Evolutionary conservation across 2,888 invertebrate genomes (phyloP), one percentile per base, ranked within the genome.

Genomic region (Leptinotarsa haldemani): DNA sequence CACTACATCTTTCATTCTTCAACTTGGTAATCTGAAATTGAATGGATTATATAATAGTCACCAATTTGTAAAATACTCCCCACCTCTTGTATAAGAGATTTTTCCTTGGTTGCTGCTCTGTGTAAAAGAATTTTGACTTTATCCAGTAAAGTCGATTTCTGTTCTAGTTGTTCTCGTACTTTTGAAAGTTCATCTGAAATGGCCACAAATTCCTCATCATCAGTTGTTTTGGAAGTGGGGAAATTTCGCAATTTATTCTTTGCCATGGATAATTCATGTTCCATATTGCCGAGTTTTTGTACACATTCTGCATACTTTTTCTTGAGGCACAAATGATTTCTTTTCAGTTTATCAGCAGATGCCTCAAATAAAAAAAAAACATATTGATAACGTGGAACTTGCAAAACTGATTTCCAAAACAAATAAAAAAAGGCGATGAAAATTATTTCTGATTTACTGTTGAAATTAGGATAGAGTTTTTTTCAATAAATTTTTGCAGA

Each of bases 121-220:
- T 92, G 90, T 67, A 93, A 82, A 66, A 93, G 84, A 15, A 90
- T 88, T 85, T 93, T 93, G 1, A 93, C 92, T 84, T 91, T 92
- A 78, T 90, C 90, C 75, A 93, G 82, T 30, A 93, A 85, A 76
- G 90, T 89, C 1, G 90, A 88, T 82, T 93, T 93, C 65, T 91
- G 90, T 40, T 86, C 82, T 15, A 93, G 84, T 81, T 92, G 91
- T 20, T 89, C 88, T 80, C 88, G 90, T 9, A 92, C 87, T 53
- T 87, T 83, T 18, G 84, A 84, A 2, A 90, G 82, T 80, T 92
- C 91, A 7, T 88, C 87, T 4, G 81, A 76, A 64, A 84, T 53
- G 15, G 76, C 74, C 4, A 76, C 74, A 30, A 78, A 56, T 61
- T 79, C 80, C 63, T 81, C 80, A 40, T 80, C 74, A 65, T 76